Evolutionary conservation across 2,113 vertebrate genomes (phyloP).

Genomic region (Erinaceus europaeus): DNA sequence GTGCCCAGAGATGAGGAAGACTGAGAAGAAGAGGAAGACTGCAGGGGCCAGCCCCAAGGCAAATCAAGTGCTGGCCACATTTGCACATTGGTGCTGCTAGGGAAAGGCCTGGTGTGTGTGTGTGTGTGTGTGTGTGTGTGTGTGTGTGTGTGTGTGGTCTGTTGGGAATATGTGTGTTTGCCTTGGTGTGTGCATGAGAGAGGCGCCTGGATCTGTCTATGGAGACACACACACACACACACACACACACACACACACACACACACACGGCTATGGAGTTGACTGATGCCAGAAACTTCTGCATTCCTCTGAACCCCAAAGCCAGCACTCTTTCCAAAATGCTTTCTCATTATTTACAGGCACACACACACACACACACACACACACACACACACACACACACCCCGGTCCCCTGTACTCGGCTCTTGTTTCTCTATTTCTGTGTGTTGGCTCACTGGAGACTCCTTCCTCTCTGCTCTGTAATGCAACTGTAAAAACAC

Average conservation of each 20-base stretch:
- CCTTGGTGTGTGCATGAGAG: neutral
- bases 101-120: neutral
- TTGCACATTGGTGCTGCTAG: constrained; percentile 36
- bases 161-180: neutral
- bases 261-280: constrained; percentile 44
- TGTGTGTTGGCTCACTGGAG: constrained; percentile 52
- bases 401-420: neutral
- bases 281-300: constrained; percentile 61
- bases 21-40: constrained; percentile 48
- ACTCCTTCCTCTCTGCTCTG: constrained; percentile 31
- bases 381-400: no score
- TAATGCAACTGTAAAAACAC: constrained; percentile 78
- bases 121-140: neutral
- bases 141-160: neutral
- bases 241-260: neutral
- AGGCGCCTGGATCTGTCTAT: neutral
- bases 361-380: no score
- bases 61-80: constrained; percentile 42
- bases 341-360: constrained; percentile 74
- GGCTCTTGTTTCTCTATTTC: constrained; percentile 73
- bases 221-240: neutral
- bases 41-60: neutral
- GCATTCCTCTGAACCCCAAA: constrained; percentile 67
- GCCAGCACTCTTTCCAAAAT: constrained; percentile 68
- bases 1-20: constrained; percentile 30